Evolutionary conservation across 2,113 vertebrate species (phyloP).

Genomic region (Aphyosemion australe): DNA sequence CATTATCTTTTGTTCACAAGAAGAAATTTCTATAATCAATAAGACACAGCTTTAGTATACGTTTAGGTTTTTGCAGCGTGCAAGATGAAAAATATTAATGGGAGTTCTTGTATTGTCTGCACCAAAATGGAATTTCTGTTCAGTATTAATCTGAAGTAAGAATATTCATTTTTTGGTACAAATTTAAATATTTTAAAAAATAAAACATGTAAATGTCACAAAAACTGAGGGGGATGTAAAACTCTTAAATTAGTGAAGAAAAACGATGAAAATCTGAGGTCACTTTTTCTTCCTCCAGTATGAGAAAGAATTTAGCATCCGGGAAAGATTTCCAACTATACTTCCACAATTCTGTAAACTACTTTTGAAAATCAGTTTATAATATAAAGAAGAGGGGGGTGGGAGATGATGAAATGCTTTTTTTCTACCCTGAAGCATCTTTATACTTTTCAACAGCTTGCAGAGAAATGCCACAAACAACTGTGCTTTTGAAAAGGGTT

Average conservation of each 20-base stretch:
- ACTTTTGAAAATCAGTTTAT: conserved; percentile 8
- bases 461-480: conserved; percentile 62
- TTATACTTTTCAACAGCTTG: conserved; percentile 47
- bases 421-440: conserved; percentile 50
- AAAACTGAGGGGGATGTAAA: too few species aligned
- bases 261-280: too few species aligned
- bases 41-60: background rate
- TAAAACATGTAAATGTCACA: too few species aligned
- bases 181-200: too few species aligned
- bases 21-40: background rate
- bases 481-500: conserved; percentile 46
- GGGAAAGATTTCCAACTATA: background rate
- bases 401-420: conserved; percentile 37
- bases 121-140: background rate
- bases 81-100: background rate
- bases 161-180: too few species aligned
- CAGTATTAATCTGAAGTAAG: background rate
- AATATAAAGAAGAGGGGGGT: conserved; percentile 8
- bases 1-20: conserved; percentile 1
- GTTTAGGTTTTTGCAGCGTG: background rate
- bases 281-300: too few species aligned
- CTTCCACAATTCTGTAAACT: background rate
- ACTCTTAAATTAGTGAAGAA: too few species aligned
- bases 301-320: too few species aligned
- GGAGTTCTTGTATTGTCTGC: too few species aligned